Evolutionary conservation across 2,113 vertebrate species (phyloP), one percentile per base, ranked within the genome.

Genomic region (Sprattus sprattus): DNA sequence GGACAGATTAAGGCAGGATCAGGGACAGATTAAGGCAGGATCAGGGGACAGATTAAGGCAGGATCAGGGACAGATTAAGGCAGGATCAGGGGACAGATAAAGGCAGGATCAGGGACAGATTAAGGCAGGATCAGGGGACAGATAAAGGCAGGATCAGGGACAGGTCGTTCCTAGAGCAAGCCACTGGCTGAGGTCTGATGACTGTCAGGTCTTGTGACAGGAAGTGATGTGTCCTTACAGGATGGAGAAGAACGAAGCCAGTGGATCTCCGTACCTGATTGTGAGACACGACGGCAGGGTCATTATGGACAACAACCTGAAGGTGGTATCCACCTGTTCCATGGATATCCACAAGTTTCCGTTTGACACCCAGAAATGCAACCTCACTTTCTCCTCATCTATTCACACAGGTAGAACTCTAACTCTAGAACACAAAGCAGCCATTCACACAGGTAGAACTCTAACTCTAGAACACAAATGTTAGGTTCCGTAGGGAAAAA

Each of bases 321-420:
- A 82, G 46, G 46, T 86, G 2, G 47, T 85, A 32, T 86, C 81
- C 25, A 89, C 67, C 25, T 90, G 89, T 83, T 81, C 45, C 22
- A 86, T 90, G 83, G 46, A 90, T 9, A 75, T 90, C 25, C 81
- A 85, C 81, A 88, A 87, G 84, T 90, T 90, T 52, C 89, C 88
- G 16, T 89, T 90, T 78, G 89, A 90, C 80, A 87, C 81, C 2
- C 89, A 90, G 64, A 86, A 49, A 0, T 90, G 89, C 82, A 83
- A 83, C 45, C 75, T 90, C 78, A 85, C 87, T 28, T 78, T 90
- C 15, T 15, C 3, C 67, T 87, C 89, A 25, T 7, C 32, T 1
- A 49, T 81, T 28, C 32, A 88, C 82, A 45, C 78, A 78, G 82
- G 89, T 89, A 67, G 3, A 28, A 3, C 18, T 60, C 3, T 22